phyloP scores from a whole-genome alignment of 2,888 invertebrate species.

The Clistopyga incitator region DNA sequence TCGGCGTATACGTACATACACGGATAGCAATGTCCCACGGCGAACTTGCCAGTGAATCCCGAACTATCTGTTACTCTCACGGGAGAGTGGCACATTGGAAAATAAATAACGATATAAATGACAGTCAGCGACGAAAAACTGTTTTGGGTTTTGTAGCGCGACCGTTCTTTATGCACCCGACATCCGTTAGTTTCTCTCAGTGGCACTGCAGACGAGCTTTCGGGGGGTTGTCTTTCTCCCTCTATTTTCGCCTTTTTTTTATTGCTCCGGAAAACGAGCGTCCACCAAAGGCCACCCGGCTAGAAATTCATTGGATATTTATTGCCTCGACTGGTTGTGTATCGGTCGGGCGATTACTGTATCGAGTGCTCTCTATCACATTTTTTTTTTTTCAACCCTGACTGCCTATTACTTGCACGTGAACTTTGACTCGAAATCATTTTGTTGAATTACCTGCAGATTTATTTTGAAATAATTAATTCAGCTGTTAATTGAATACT shows the following conservation, averaged over 20 bases:
- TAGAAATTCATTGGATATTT: conserved; percentile 84
- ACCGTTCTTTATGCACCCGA: conserved; percentile 74
- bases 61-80: conserved; percentile 68
- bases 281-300: conserved; percentile 76
- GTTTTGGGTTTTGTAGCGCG: conserved; percentile 83
- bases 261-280: conserved; percentile 73
- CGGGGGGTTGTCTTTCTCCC: conserved; percentile 67
- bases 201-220: conserved; percentile 34
- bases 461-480: not conserved
- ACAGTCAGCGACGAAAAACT: conserved; percentile 82
- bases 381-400: conserved; percentile 28
- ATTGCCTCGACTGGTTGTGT: conserved; percentile 79
- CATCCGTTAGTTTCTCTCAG: conserved; percentile 49
- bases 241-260: conserved; percentile 63
- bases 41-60: conserved; percentile 66
- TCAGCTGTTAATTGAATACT: not conserved
- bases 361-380: conserved; percentile 43
- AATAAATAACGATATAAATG: conserved; percentile 83
- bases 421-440: conserved; percentile 9
- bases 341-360: conserved; percentile 74
- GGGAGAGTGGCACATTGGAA: conserved; percentile 69
- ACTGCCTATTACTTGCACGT: not conserved
- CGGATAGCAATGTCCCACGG: conserved; percentile 20
- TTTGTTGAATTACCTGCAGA: not conserved
- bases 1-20: conserved; percentile 11